Base-by-base conservation (phyloP, 2,797 vertebrate genomes). In the Poecilia picta region DNA sequence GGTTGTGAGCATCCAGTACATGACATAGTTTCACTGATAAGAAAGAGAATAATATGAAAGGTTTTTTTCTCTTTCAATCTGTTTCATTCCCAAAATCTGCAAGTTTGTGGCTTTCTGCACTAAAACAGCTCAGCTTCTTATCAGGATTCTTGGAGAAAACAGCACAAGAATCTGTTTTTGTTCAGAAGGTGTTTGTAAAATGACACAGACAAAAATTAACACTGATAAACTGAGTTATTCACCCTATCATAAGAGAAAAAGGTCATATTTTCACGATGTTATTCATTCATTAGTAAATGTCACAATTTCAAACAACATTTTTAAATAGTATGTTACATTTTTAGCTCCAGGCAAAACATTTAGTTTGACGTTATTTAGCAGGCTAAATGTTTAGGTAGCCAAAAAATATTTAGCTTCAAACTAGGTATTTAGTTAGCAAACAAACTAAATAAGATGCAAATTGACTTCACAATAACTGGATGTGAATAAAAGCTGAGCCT, bases 1-100 rank as follows among this genome's bases (percentile, higher is more conserved):
- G 82, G 82, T 85, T 86, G 57, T 78, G 83, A 87, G 76, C 77
- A 78, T 73, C 43, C 70, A 20, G n/a, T 51, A 28, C 72, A 46
- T 39, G 51, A 41, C 51, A 76, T 8, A n/a, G 33, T 77, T 23
- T 49, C 31, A 8, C 8, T 1, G 68, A 81, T 87, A 87, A 84
- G 57, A 74, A 75, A 15, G 13, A 62, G 31, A 33, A 33, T 2
- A 79, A 73, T 2, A 72, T 11, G 10, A 77, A 66, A 31, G 25
- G 62, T 68, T 23, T 45, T 4, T 47, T 4, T 47, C 77, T 47
- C 66, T 74, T 66, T 62, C 23, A 41, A 81, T 72, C 4, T 3
- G 66, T 76, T 81, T 28, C 49, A 33, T 36, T 41, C 23, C 72
- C 33, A 72, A 77, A 68, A 47, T 31, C 8, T 75, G 45, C 66